phyloP scores from a whole-genome alignment of 2,888 invertebrate species.

The Himalopsyche kuldschensis region DNA sequence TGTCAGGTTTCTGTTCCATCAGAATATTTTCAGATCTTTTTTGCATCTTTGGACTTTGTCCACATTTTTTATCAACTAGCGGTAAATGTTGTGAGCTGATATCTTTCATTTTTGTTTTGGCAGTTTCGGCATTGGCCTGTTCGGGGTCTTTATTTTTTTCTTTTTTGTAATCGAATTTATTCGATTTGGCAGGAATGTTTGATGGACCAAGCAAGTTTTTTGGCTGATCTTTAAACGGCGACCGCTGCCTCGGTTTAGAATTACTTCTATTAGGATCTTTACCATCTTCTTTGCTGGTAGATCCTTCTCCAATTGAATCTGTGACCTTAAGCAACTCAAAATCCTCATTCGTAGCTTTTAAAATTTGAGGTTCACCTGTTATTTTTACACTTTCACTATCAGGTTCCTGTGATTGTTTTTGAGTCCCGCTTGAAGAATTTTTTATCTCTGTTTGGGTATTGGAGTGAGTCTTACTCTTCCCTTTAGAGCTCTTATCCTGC shows the following conservation, averaged over 20 bases:
- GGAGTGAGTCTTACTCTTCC: neutral
- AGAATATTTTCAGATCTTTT: conserved; percentile 44
- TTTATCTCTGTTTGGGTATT: neutral
- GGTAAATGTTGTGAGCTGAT: neutral
- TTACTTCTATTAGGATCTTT: conserved; percentile 10
- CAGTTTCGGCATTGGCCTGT: conserved; percentile 3
- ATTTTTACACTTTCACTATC: neutral
- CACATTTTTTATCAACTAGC: neutral
- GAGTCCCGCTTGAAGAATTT: neutral
- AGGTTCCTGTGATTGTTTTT: neutral
- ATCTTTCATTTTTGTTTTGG: conserved; percentile 20
- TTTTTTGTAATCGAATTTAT: conserved; percentile 57
- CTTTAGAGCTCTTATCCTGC: neutral
- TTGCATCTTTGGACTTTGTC: conserved; percentile 32
- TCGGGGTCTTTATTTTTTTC: conserved; percentile 51
- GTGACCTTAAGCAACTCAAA: conserved; percentile 31
- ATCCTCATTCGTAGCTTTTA: neutral
- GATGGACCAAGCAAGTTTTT: conserved; percentile 61
- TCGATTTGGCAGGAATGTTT: conserved; percentile 60
- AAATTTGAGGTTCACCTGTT: neutral
- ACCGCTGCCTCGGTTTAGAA: conserved; percentile 18
- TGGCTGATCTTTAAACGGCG: conserved; percentile 43
- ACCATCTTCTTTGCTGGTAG: neutral
- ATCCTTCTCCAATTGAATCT: neutral
- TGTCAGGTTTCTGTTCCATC: conserved; percentile 32